These are phyloP conservation scores for Eleginops maclovinus DNA, from an alignment of 2,113 vertebrate species.

Conservation along the genomic window DNA sequence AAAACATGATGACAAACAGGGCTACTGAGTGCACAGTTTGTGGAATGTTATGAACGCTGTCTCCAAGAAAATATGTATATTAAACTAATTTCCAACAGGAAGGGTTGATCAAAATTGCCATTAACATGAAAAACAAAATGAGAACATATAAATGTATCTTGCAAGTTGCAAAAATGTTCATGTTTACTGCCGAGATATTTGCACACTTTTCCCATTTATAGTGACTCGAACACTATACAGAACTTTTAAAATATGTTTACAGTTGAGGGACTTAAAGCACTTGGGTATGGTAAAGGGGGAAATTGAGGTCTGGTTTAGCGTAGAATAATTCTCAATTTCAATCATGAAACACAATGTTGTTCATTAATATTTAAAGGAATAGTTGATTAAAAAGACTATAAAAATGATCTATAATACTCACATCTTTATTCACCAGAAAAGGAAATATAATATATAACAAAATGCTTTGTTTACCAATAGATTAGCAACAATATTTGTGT, in stretches of 20 bases:
- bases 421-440: no score
- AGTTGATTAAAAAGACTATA: neutral
- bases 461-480: no score
- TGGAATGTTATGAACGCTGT: neutral
- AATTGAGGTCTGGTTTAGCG: neutral
- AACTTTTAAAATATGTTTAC: neutral
- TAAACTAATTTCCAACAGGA: neutral
- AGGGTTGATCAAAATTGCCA: neutral
- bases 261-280: neutral
- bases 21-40: conserved; percentile 26
- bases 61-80: neutral
- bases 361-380: no score
- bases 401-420: neutral
- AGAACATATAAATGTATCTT: neutral
- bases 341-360: no score
- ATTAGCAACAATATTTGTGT: no score
- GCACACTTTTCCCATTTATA: neutral
- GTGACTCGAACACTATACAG: neutral
- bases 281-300: neutral
- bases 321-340: no score
- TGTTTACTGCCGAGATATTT: neutral
- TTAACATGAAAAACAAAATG: neutral
- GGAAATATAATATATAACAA: no score
- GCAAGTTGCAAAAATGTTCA: neutral
- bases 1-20: conserved; percentile 30